Evolutionary conservation across 2,113 vertebrate genomes (phyloP).

Genomic region (Phainopepla nitens): DNA sequence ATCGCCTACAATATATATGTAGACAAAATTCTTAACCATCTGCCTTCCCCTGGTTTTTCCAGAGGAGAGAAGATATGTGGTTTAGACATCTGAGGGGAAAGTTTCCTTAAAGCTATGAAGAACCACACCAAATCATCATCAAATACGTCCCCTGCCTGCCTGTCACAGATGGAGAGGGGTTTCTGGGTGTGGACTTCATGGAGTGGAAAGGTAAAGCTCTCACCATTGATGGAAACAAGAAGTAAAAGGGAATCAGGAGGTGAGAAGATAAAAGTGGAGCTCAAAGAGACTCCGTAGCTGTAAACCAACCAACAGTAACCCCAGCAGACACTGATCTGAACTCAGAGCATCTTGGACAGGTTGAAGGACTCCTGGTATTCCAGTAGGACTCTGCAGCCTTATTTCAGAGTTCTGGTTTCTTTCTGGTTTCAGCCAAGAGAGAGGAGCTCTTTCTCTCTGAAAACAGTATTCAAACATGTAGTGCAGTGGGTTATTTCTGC

Average conservation of each 20-base stretch:
- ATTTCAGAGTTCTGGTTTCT: neutral
- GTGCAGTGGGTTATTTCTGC: neutral
- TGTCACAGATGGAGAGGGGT: neutral
- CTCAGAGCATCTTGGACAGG: fast-evolving
- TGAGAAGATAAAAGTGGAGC: neutral
- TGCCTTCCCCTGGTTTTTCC: neutral
- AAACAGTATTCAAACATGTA: neutral
- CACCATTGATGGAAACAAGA: neutral
- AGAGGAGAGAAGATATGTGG: neutral
- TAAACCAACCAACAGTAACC: neutral
- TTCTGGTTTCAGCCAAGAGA: neutral
- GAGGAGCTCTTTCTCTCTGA: neutral
- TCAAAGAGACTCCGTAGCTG: neutral
- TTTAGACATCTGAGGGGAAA: neutral
- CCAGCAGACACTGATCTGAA: too few relatives aligned
- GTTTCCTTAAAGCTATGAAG: neutral
- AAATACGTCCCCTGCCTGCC: neutral
- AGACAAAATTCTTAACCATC: neutral
- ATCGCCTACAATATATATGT: neutral
- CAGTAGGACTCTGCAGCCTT: neutral
- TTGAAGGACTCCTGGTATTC: neutral
- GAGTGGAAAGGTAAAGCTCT: neutral
- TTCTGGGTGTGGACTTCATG: neutral
- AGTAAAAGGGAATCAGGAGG: neutral
- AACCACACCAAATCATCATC: neutral